These are phyloP conservation scores for Ptilorrhoa leucosticta DNA, from an alignment of 2,113 vertebrate genomes.

Conservation along the genomic window DNA sequence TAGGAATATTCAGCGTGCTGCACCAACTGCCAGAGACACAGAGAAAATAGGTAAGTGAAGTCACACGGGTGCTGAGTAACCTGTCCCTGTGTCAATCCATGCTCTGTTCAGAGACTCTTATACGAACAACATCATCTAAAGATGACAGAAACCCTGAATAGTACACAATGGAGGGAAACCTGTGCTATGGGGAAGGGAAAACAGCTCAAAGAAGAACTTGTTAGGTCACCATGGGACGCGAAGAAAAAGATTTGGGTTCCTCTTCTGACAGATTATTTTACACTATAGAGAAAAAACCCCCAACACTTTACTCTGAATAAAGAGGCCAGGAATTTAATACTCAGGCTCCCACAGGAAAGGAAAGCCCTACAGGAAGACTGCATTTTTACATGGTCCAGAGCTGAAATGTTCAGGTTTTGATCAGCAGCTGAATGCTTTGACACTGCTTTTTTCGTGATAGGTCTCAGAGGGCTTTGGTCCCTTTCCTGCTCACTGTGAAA, in stretches of 20 bases:
- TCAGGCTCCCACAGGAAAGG: neutral
- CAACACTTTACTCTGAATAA: neutral
- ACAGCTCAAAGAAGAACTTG: neutral
- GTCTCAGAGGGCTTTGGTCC: neutral
- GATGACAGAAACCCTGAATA: neutral
- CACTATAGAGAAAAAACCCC: too few relatives aligned
- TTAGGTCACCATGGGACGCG: neutral
- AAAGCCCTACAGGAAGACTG: neutral
- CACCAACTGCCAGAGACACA: neutral
- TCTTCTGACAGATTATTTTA: neutral
- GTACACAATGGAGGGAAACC: neutral
- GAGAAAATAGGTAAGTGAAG: neutral
- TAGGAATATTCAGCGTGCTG: neutral
- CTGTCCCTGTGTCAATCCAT: neutral
- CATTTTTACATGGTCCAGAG: neutral
- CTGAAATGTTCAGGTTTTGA: constrained; percentile 4
- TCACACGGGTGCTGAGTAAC: neutral
- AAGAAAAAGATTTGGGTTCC: neutral
- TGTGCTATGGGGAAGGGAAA: neutral
- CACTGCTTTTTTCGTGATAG: neutral
- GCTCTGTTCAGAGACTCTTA: neutral
- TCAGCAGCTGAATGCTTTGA: neutral
- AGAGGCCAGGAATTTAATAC: neutral
- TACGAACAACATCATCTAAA: neutral
- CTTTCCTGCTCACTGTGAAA: neutral